Evolutionary conservation across 2,888 invertebrate species (phyloP), one percentile per base, ranked within the genome.

Genomic region (Clitarchus hookeri): DNA sequence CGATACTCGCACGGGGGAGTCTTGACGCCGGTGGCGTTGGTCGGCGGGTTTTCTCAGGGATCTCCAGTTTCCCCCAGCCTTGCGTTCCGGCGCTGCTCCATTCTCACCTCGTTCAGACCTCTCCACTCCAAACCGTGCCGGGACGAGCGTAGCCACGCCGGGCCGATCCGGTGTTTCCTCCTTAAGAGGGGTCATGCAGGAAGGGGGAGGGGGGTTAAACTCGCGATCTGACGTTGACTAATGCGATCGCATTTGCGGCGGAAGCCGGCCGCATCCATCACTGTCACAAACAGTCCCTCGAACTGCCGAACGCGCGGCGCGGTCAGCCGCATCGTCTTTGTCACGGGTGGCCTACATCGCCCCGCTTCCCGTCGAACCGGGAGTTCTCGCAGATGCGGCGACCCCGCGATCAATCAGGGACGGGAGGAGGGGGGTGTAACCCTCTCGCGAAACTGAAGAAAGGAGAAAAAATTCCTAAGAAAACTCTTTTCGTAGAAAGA

Each of bases 241-340:
- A 65, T 65, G 65, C n/a, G 65, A 23, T 65, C 65, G 65, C 65
- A 65, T 65, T 65, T 65, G 65, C 65, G 65, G 65, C 65, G 65
- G 65, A 65, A 65, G 65, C 2, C 65, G 65, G 65, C 65, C 19
- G 65, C 65, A 65, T 65, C 65, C 65, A 65, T 65, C 65, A 65
- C 19, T 65, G 65, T 65, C 65, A 65, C 65, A 65, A 65, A 65
- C 65, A 65, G n/a, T 65, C 65, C 65, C 65, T 65, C 23, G 2
- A 65, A n/a, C 65, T n/a, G 65, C 65, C 48, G 48, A 48, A 48
- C 48, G 48, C 48, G 48, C 48, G 48, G 12, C 23, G 65, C 23
- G 23, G 65, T 23, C 23, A 23, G 19, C 65, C 19, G 23, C 23
- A 1, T 1, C 65, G 0, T n/a, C n/a, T 19, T n/a, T n/a, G 65